Conservation (phyloP, 1,140 invertebrate genomes). For the Globodera rostochiensis region DNA sequence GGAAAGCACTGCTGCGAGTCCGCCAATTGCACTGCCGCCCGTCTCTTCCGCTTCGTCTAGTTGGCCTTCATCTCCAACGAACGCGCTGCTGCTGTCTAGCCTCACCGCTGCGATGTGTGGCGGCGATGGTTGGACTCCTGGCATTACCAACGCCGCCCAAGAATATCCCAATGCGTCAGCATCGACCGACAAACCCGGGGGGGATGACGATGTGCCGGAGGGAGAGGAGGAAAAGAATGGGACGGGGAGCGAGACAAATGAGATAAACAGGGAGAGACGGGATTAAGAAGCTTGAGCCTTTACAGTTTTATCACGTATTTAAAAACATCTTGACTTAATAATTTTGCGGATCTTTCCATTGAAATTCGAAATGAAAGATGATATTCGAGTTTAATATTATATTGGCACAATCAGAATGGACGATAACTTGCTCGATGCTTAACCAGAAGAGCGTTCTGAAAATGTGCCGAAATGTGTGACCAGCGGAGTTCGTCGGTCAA, state of each 20-base stretch:
- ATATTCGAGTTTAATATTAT: too few relatives aligned
- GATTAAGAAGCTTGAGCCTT: not conserved
- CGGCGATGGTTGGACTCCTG: too few relatives aligned
- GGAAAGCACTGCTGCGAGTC: conserved; percentile 7
- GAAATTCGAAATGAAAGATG: too few relatives aligned
- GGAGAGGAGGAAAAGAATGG: not conserved
- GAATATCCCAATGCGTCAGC: not conserved
- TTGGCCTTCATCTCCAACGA: not conserved
- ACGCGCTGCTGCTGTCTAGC: too few relatives aligned
- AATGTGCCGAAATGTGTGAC: conserved; percentile 42
- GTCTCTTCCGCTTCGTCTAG: not conserved
- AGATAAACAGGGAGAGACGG: not conserved
- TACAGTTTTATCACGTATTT: too few relatives aligned
- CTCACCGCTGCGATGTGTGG: too few relatives aligned
- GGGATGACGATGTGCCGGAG: not conserved
- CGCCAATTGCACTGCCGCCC: not conserved
- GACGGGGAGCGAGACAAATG: not conserved
- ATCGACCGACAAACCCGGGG: not conserved
- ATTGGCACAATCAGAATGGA: conserved; percentile 30
- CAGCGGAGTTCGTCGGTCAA: conserved; percentile 45
- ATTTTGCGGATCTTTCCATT: too few relatives aligned
- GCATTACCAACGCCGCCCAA: too few relatives aligned
- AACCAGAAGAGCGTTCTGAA: conserved; percentile 37
- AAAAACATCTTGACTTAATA: too few relatives aligned
- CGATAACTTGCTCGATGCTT: conserved; percentile 45